Evolutionary conservation across 2,797 vertebrate species (phyloP).

Genomic region (Falco cherrug): DNA sequence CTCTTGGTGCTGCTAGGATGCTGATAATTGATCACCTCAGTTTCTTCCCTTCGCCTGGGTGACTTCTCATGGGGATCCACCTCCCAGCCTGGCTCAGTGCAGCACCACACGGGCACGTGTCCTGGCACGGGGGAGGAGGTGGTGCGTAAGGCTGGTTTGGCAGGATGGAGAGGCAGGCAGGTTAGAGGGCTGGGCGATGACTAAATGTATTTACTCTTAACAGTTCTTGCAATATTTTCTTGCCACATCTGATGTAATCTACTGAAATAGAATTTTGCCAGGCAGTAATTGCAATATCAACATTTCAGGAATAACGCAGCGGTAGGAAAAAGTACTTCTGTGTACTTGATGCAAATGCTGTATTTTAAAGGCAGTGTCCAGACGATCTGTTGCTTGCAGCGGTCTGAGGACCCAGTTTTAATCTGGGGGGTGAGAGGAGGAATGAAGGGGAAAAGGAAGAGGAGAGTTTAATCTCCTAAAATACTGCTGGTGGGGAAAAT

Average conservation of each 20-base stretch:
- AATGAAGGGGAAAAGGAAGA: not conserved
- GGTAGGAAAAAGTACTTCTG: not conserved
- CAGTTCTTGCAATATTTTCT: not conserved
- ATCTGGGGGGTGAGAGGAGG: not conserved
- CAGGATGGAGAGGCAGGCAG: not conserved
- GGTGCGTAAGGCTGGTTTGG: not conserved
- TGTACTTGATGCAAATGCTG: not conserved
- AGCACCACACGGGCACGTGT: accelerated
- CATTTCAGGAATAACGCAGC: not conserved
- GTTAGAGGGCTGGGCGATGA: not conserved
- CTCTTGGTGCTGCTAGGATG: not conserved
- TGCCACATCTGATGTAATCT: not conserved
- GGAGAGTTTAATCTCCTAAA: not conserved
- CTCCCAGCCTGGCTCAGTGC: not conserved
- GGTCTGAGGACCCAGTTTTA: not conserved
- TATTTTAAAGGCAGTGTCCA: not conserved
- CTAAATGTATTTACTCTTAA: not conserved
- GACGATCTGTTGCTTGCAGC: not conserved
- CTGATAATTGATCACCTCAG: not conserved
- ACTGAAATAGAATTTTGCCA: not conserved
- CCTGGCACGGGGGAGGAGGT: not conserved
- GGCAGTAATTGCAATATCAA: not conserved
- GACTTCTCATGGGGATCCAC: not conserved
- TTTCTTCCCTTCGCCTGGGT: not conserved
- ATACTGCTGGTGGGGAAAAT: not conserved